phyloP scores from a whole-genome alignment of 1,140 invertebrate genomes.

The Brachionus manjavacas region DNA sequence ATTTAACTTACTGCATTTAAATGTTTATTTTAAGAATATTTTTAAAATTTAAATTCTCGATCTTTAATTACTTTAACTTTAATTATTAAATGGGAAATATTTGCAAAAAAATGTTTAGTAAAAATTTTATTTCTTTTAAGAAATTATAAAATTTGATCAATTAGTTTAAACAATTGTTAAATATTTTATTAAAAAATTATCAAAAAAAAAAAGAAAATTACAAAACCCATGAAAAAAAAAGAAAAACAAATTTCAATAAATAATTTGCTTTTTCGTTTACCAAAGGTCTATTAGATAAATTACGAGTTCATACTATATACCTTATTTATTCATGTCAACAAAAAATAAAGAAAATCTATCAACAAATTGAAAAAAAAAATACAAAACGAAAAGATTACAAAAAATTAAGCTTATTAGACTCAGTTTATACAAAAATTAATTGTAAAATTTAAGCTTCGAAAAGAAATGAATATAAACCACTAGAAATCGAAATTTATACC shows the following conservation, averaged over 20 bases:
- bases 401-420: not conserved
- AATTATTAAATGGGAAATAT: too few species aligned
- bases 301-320: not conserved
- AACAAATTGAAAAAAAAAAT: not conserved
- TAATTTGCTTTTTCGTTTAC: not conserved
- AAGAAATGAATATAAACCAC: not conserved
- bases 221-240: not conserved
- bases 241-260: not conserved
- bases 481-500: not conserved
- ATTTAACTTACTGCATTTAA: too few species aligned
- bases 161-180: not conserved
- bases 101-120: too few species aligned
- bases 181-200: not conserved
- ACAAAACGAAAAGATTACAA: not conserved
- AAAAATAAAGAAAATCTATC: not conserved
- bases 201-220: not conserved
- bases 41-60: too few species aligned
- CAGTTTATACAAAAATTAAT: slow-evolving; percentile 1
- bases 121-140: not conserved
- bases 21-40: too few species aligned
- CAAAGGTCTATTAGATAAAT: not conserved
- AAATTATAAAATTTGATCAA: not conserved
- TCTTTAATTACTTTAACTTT: too few species aligned
- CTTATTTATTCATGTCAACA: not conserved
- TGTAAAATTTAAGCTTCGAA: not conserved